These are phyloP conservation scores for Gryllus bimaculatus DNA, from an alignment of 1,140 invertebrate species.

Conservation along the genomic window DNA sequence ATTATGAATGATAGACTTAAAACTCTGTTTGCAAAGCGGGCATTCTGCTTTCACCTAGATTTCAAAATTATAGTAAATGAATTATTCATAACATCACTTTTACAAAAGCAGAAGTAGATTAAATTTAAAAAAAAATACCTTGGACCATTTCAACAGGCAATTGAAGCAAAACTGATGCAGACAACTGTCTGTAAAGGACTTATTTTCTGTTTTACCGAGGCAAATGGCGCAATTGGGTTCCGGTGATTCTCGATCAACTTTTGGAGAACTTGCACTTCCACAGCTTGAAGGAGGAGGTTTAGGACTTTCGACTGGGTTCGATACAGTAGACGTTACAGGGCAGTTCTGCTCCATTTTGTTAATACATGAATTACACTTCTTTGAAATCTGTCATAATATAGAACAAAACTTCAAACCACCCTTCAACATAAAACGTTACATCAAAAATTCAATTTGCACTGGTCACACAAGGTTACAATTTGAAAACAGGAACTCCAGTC, in stretches of 20 bases:
- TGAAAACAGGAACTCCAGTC: too few species aligned
- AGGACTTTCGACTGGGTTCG: not conserved
- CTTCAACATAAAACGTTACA: too few species aligned
- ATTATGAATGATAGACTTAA: slow-evolving; percentile 87
- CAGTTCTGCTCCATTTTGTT: not conserved
- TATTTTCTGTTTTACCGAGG: slow-evolving; percentile 72
- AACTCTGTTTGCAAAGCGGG: slow-evolving; percentile 85
- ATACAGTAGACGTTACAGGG: not conserved
- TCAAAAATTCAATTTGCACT: too few species aligned
- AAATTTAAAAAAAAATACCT: slow-evolving; percentile 49
- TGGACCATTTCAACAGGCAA: slow-evolving; percentile 89
- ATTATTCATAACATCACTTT: not conserved
- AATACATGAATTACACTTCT: too few species aligned
- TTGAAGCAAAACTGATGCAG: slow-evolving; percentile 90
- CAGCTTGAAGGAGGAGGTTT: not conserved
- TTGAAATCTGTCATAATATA: too few species aligned
- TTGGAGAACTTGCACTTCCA: not conserved
- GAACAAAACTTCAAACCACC: too few species aligned
- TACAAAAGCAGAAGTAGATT: not conserved
- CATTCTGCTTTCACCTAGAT: slow-evolving; percentile 77
- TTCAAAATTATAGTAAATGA: slow-evolving; percentile 8
- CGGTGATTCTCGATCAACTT: slow-evolving; percentile 41
- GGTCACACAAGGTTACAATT: too few species aligned
- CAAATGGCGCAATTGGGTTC: slow-evolving; percentile 86
- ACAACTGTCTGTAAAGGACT: slow-evolving; percentile 84